Base-by-base conservation (phyloP, 2,888 invertebrate species). In the Stenodera caucasica region DNA sequence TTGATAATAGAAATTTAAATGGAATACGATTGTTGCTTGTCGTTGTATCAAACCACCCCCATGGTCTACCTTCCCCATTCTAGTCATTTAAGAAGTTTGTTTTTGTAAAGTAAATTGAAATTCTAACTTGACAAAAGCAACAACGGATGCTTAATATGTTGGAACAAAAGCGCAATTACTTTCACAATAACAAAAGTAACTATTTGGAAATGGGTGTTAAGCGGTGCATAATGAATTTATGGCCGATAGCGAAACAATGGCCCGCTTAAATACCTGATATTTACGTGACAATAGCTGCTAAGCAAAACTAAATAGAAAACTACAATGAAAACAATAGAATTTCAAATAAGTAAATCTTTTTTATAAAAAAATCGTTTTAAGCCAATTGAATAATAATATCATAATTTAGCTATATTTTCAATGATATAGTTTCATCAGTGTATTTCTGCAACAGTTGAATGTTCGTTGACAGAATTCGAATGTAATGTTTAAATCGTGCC, bases 371-470 rank as follows among this genome's bases (percentile, higher is more conserved):
- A n/a, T n/a, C n/a, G n/a, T n/a, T n/a, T n/a, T n/a, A n/a, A n/a
- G n/a, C n/a, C n/a, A n/a, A n/a, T n/a, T n/a, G n/a, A 32, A 32
- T 32, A 32, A 32, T 32, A 32, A 11, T 18, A 33, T 54, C 54
- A 72, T 69, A 73, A 74, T 73, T 75, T 74, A 75, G 74, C 74
- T 72, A 75, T 70, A 71, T 69, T 70, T 67, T 64, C 69, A 72
- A 67, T 74, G 72, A 74, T 75, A 72, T 69, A 71, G 72, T 73
- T 73, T 70, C 70, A 64, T 67, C 71, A 71, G 71, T 75, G 72
- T 76, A 75, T 76, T 74, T 75, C 75, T 73, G 77, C 76, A 77
- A 77, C 77, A 76, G 76, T 76, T 75, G 74, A 75, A 72, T 63
- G 70, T 72, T 67, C 75, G 72, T 62, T 63, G 55, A 58, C 67